Evolutionary conservation across 23 tunicate species (phyloP).

Genomic region (Trididemnum miniatum): DNA sequence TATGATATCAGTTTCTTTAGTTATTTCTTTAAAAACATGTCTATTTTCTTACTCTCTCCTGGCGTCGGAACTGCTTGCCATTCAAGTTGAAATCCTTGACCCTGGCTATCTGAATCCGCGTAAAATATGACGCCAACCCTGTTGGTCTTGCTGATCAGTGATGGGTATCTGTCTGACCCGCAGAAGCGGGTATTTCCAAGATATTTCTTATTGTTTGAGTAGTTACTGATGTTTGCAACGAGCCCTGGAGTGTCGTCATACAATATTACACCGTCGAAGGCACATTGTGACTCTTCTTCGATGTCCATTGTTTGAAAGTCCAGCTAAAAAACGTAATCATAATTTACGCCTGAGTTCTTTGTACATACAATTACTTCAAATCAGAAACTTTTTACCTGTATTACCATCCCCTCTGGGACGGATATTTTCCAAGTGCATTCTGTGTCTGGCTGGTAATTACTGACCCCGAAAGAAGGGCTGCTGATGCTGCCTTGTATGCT

Average conservation of each 20-base stretch:
- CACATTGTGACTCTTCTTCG: constrained; percentile 50
- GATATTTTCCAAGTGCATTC: constrained; percentile 43
- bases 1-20: neutral
- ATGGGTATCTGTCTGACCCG: constrained; percentile 26
- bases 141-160: constrained; percentile 50
- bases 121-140: constrained; percentile 49
- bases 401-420: constrained; percentile 25
- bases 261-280: constrained; percentile 69
- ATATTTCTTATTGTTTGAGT: neutral
- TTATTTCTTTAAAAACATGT: too few relatives aligned
- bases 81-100: constrained; percentile 32
- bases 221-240: neutral
- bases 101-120: constrained; percentile 53
- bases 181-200: constrained; percentile 62
- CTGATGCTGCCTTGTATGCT: constrained; percentile 21
- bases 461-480: constrained; percentile 28
- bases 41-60: neutral
- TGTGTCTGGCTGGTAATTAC: constrained; percentile 23
- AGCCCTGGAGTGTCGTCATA: constrained; percentile 17
- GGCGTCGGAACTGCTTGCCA: constrained; percentile 44
- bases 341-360: too few relatives aligned
- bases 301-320: constrained; percentile 31
- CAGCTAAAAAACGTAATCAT: neutral
- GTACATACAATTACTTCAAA: too few relatives aligned
- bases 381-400: constrained; percentile 34